Evolutionary conservation across 2,888 invertebrate species (phyloP).

Genomic region (Machimus rusticus): DNA sequence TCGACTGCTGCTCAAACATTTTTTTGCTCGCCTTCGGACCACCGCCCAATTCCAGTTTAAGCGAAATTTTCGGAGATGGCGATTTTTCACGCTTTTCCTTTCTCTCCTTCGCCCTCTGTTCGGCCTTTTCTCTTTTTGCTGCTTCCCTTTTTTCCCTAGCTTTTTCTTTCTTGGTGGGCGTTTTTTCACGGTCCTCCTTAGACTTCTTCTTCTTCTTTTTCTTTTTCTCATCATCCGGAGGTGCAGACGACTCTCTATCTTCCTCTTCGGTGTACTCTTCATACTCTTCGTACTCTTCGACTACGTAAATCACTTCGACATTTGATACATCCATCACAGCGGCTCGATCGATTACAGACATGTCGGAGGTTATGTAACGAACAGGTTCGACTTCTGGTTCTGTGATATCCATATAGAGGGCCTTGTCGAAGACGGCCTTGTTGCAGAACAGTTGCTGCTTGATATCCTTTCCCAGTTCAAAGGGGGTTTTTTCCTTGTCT

Average conservation of each 20-base stretch:
- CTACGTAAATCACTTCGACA: constrained; percentile 63
- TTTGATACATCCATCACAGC: constrained; percentile 64
- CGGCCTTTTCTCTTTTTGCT: constrained; percentile 41
- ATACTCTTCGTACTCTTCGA: constrained; percentile 61
- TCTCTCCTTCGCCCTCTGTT: constrained; percentile 14
- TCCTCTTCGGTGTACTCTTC: constrained; percentile 55
- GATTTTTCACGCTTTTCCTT: constrained; percentile 60
- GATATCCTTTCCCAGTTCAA: constrained; percentile 60
- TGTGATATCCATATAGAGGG: constrained; percentile 62
- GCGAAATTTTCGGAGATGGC: constrained; percentile 58
- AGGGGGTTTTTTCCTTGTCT: constrained; percentile 62
- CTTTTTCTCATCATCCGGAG: constrained; percentile 55
- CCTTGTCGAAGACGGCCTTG: constrained; percentile 62
- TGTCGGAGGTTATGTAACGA: constrained; percentile 63
- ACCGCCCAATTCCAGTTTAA: constrained; percentile 60
- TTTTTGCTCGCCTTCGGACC: constrained; percentile 60
- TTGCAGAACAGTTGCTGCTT: constrained; percentile 60
- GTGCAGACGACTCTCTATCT: constrained; percentile 51
- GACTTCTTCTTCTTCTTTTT: constrained; percentile 53
- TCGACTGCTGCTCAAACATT: constrained; percentile 58
- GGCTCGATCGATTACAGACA: constrained; percentile 63
- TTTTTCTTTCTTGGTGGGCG: constrained; percentile 52
- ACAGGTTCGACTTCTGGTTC: constrained; percentile 57
- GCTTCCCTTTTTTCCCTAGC: not conserved
- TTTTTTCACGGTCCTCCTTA: constrained; percentile 50